Base-by-base conservation (phyloP, 1,140 invertebrate species). In the Xylocopa sonorina region DNA sequence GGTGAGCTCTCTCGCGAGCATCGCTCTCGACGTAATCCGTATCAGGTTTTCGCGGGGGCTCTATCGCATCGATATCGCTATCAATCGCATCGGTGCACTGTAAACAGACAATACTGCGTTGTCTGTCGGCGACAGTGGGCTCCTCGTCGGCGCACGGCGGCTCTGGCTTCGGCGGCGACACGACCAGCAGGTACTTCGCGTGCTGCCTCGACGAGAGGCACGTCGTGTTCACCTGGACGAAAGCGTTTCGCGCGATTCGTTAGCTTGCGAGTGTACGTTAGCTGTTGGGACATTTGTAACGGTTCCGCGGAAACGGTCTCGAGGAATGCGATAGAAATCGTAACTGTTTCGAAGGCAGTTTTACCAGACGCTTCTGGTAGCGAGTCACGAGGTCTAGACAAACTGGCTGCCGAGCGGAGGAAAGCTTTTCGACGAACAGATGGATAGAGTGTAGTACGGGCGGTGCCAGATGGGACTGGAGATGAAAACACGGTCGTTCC, bases 301-400 rank as follows among this genome's bases (percentile, higher is more conserved):
- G 58, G 71, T 73, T 48, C 46, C 29, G 69, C 48, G 24, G 60
- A 64, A 55, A 74, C 55, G 18, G 53, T 73, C 62, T 60, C 57
- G 18, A 18, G 55, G 43, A 73, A 73, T 62, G 57, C 50, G 73
- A 66, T 67, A 67, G 50, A 66, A 76, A 57, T 57, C 73, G 38
- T 67, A 57, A 67, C 62, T 43, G 63, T 75, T 66, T 43, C 34
- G 41, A 64, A 29, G 24, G 38, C 24, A 16, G 16, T 24, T n/a
- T n/a, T n/a, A n/a, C 10, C n/a, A 14, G 46, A 18, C 58, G 9
- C 14, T 18, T 10, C 53, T 34, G n/a, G 21, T 27, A 3, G 5
- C 63, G 50, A 32, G 32, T 68, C 48, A 7, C 27, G 32, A 34
- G 32, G 46, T 46, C 29, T 46, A 58, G 5, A 38, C 27, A 14